phyloP scores from a whole-genome alignment of 2,797 vertebrate genomes.

The Triplophysa yarkandensis region DNA sequence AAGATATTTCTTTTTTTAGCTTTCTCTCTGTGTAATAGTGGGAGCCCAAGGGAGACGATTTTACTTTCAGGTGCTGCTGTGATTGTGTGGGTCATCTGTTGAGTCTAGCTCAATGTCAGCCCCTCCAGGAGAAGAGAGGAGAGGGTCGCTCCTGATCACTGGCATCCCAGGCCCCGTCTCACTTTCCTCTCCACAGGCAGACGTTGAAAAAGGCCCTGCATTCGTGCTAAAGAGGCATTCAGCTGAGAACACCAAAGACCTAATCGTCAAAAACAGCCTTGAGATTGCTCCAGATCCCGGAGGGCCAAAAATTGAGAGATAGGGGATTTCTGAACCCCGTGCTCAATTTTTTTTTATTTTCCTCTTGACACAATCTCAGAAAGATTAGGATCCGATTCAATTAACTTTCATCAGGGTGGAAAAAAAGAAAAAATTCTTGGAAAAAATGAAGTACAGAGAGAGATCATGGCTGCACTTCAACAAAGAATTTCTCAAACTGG shows the following conservation, averaged over 20 bases:
- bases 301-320: conserved; percentile 58
- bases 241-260: conserved; percentile 72
- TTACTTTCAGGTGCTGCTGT: conserved; percentile 60
- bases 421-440: conserved; percentile 39
- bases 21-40: conserved; percentile 11
- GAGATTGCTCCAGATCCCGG: conserved; percentile 67
- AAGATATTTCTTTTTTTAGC: neutral
- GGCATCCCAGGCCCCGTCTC: conserved; percentile 37
- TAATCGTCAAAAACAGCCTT: conserved; percentile 73
- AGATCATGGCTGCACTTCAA: conserved; percentile 53
- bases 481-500: conserved; percentile 59
- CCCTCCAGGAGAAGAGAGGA: conserved; percentile 55
- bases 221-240: conserved; percentile 72
- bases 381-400: conserved; percentile 64
- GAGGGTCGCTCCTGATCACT: conserved; percentile 37
- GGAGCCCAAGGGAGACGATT: conserved; percentile 54
- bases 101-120: conserved; percentile 58
- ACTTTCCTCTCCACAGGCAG: conserved; percentile 41
- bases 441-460: conserved; percentile 7
- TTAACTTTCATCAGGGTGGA: conserved; percentile 57
- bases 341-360: conserved; percentile 63
- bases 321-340: conserved; percentile 60
- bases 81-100: conserved; percentile 68
- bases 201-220: conserved; percentile 60
- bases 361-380: conserved; percentile 57